Evolutionary conservation across 2,797 vertebrate genomes (phyloP).

Genomic region (Sandelia bainsii): DNA sequence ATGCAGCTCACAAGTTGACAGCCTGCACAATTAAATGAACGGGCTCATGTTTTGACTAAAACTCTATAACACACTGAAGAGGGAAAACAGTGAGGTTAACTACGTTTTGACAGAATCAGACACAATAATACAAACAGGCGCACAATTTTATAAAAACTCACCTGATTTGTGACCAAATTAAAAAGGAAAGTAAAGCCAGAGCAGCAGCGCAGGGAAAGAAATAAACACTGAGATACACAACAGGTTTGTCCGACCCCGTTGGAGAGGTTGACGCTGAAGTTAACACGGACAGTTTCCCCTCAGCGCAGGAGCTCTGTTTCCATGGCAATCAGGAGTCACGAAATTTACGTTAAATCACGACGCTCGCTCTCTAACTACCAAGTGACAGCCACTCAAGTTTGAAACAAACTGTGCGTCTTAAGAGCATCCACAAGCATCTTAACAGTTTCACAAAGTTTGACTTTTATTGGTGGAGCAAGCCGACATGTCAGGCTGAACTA

Average conservation of each 20-base stretch:
- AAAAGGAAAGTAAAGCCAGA: slow-evolving; percentile 51
- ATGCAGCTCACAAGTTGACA: slow-evolving; percentile 45
- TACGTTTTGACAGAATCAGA: slow-evolving; percentile 20
- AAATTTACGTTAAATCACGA: slow-evolving; percentile 83
- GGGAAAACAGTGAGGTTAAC: not conserved
- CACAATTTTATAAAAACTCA: slow-evolving; percentile 61
- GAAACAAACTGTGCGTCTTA: not conserved
- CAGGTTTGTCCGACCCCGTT: slow-evolving; percentile 70
- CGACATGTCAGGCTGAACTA: slow-evolving; percentile 43
- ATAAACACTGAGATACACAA: slow-evolving; percentile 60
- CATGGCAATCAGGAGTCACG: slow-evolving; percentile 86
- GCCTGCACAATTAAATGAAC: not conserved
- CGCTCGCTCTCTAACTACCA: slow-evolving; percentile 43
- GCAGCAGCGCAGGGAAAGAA: slow-evolving; percentile 14
- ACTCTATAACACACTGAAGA: slow-evolving; percentile 3
- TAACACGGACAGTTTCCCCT: slow-evolving; percentile 76
- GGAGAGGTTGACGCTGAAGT: slow-evolving; percentile 71
- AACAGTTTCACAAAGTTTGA: slow-evolving; percentile 60
- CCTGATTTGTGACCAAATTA: slow-evolving; percentile 51
- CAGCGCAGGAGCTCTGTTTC: slow-evolving; percentile 83
- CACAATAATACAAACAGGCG: slow-evolving; percentile 4
- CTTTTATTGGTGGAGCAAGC: slow-evolving; percentile 20
- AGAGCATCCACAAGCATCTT: not conserved
- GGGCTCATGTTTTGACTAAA: not conserved
- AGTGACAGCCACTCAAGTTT: slow-evolving; percentile 52